Evolutionary conservation across 2,797 vertebrate genomes (phyloP).

Genomic region (Carduelis carduelis): DNA sequence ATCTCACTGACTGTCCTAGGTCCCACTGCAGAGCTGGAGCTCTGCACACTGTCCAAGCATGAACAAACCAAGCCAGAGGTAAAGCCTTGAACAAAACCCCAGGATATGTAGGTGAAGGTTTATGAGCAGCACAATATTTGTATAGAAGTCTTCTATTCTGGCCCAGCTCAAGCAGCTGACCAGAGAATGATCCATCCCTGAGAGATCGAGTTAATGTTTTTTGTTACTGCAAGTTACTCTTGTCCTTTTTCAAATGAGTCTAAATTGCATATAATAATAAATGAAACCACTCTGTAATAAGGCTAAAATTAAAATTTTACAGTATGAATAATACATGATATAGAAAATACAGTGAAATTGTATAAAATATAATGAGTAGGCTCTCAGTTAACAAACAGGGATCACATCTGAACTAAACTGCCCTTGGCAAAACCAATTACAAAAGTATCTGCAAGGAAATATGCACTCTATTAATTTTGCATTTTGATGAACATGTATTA

Average conservation of each 20-base stretch:
- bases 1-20: background rate
- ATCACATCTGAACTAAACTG: conserved; percentile 6
- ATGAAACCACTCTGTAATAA: background rate
- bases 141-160: background rate
- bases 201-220: background rate
- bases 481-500: conserved; percentile 49
- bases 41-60: background rate
- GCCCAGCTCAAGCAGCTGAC: background rate
- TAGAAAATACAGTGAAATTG: background rate
- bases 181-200: background rate
- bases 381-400: background rate
- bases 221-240: background rate
- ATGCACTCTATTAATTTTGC: conserved; percentile 14
- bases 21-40: background rate
- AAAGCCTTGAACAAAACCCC: background rate
- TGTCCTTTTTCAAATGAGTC: background rate
- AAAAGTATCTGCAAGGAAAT: conserved; percentile 38
- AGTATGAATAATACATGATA: background rate
- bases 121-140: background rate
- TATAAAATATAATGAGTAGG: background rate
- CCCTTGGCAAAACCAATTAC: conserved; percentile 26
- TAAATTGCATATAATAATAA: background rate
- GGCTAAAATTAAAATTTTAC: conserved; percentile 9
- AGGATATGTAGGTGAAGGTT: background rate
- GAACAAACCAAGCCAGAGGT: background rate